phyloP scores from a whole-genome alignment of 2,113 vertebrate genomes.

The Zapornia atra region DNA sequence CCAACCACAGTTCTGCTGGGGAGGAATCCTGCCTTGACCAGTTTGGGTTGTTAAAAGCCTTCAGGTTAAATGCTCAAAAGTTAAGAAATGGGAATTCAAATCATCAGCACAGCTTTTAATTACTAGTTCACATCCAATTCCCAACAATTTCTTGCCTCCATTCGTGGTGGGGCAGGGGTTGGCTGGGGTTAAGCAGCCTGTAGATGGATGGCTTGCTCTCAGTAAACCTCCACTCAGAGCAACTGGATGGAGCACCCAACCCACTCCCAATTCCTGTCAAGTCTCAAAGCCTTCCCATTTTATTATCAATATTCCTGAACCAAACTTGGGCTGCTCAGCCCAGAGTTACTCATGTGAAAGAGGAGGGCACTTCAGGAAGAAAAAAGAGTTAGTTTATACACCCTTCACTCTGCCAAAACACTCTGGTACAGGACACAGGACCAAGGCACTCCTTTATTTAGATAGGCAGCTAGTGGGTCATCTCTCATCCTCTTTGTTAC shows the following conservation, averaged over 20 bases:
- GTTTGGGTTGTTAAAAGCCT: not conserved
- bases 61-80: not conserved
- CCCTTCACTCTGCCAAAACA: not conserved
- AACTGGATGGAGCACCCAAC: not conserved
- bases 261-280: too few relatives aligned
- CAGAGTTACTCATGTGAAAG: rapidly evolving
- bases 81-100: not conserved
- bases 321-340: not conserved
- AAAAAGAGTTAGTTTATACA: not conserved
- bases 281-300: not conserved
- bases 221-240: rapidly evolving
- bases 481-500: not conserved
- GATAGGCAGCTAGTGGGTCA: not conserved
- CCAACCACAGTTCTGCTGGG: not conserved
- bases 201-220: not conserved
- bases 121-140: not conserved
- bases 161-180: not conserved
- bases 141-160: not conserved
- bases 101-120: not conserved
- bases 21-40: not conserved
- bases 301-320: not conserved
- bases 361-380: not conserved
- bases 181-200: not conserved
- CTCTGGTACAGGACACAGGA: not conserved
- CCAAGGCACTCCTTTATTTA: not conserved